Evolutionary conservation across 2,113 vertebrate genomes (phyloP).

Genomic region (Carlito syrichta): DNA sequence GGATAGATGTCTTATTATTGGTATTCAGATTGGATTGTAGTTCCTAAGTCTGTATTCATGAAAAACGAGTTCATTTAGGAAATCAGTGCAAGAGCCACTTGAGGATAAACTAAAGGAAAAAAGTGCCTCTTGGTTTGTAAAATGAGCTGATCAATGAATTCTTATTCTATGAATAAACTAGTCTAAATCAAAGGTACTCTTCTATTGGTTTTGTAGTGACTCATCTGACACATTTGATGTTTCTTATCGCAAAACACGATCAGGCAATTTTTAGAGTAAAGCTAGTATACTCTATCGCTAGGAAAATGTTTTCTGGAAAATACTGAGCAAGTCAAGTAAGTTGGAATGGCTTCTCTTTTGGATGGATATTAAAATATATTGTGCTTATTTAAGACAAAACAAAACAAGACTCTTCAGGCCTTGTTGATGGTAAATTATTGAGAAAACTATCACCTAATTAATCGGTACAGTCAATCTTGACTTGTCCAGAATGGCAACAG

Average conservation of each 20-base stretch:
- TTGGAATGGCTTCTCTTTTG: neutral
- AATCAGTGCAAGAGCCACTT: constrained; percentile 47
- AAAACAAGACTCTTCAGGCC: neutral
- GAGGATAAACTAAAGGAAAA: constrained; percentile 37
- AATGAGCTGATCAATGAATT: neutral
- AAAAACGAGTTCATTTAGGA: constrained; percentile 61
- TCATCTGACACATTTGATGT: neutral
- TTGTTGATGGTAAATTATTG: neutral
- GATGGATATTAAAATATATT: neutral
- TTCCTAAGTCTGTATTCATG: constrained; percentile 42
- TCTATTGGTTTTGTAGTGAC: neutral
- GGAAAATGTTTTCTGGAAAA: neutral
- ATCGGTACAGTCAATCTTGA: neutral
- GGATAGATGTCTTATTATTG: constrained; percentile 21
- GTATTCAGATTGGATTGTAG: constrained; percentile 46
- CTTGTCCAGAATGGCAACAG: neutral
- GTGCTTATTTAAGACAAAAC: neutral
- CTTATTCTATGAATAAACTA: neutral
- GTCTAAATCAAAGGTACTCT: neutral
- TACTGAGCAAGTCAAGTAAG: neutral
- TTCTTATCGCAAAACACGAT: neutral
- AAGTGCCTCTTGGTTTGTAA: neutral
- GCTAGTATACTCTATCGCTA: neutral
- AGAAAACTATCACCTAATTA: neutral
- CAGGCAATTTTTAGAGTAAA: neutral